phyloP scores from a whole-genome alignment of 2,888 invertebrate genomes.

The Pseudococcus jackbeardsleyi region DNA sequence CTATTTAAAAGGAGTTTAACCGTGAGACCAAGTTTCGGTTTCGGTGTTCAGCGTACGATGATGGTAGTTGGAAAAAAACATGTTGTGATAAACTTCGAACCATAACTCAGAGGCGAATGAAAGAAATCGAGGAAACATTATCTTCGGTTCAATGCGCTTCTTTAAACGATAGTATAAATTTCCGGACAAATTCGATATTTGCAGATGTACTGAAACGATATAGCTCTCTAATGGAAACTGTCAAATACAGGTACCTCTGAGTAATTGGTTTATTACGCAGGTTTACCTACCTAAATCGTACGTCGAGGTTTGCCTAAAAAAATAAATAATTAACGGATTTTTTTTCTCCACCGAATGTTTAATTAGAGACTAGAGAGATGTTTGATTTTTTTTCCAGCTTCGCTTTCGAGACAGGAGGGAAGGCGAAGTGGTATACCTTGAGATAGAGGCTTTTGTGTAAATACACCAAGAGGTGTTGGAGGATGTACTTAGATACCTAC shows the following conservation, averaged over 20 bases:
- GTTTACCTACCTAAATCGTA: conserved; percentile 4
- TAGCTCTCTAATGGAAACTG: neutral
- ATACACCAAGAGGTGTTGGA: neutral
- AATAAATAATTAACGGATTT: conserved; percentile 47
- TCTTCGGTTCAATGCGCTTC: conserved; percentile 55
- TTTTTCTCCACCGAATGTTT: conserved; percentile 21
- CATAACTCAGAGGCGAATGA: neutral
- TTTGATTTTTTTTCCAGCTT: conserved; percentile 1
- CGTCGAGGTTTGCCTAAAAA: neutral
- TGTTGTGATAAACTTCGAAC: conserved; percentile 20
- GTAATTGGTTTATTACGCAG: conserved; percentile 28
- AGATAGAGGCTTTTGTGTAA: neutral
- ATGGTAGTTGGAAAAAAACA: neutral
- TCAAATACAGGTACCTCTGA: conserved; percentile 31
- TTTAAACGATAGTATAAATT: conserved; percentile 51
- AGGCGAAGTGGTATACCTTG: neutral
- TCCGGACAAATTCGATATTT: conserved; percentile 51
- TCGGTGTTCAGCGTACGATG: no score
- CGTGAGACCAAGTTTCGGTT: neutral
- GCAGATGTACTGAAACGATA: conserved; percentile 43
- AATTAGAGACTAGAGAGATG: neutral
- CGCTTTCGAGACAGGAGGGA: no score
- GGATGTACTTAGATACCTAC: conserved; percentile 33
- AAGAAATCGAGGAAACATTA: conserved; percentile 46
- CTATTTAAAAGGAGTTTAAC: neutral